phyloP scores from a whole-genome alignment of 1,140 invertebrate genomes.

The Polypedilum pembai region DNA sequence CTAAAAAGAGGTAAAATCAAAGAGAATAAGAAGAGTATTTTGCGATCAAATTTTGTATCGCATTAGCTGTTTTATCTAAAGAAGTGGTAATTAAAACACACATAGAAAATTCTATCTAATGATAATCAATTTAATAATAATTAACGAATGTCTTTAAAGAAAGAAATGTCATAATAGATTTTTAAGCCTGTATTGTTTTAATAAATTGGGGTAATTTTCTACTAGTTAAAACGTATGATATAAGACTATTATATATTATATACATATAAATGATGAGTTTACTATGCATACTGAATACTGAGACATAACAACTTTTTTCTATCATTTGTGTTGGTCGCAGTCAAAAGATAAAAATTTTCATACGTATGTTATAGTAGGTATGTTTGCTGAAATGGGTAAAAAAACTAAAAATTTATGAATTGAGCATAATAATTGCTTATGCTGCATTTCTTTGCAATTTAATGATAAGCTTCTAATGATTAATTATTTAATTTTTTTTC shows the following conservation, averaged over 20 bases:
- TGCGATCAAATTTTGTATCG: not conserved
- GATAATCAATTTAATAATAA: slow-evolving; percentile 10
- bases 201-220: slow-evolving; percentile 1
- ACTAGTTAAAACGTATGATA: not conserved
- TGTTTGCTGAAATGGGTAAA: no score
- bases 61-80: slow-evolving; percentile 13
- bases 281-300: no score
- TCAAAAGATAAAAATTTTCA: no score
- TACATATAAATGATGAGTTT: no score
- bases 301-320: no score
- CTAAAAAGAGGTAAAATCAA: no score
- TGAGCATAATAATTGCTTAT: not conserved
- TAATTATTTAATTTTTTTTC: not conserved
- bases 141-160: not conserved
- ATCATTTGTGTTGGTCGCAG: no score
- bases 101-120: slow-evolving; percentile 4
- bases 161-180: slow-evolving; percentile 19
- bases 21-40: not conserved
- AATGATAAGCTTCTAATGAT: slow-evolving; percentile 5
- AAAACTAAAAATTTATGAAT: no score
- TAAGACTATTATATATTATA: not conserved
- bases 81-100: not conserved
- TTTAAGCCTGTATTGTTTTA: not conserved
- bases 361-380: no score
- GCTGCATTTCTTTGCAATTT: slow-evolving; percentile 16